A percentile compares a stretch with the other conserved stretches of the same genome.
Conservation (phyloP, 2,888 invertebrate species). For the Allolobophora icterica region DNA sequence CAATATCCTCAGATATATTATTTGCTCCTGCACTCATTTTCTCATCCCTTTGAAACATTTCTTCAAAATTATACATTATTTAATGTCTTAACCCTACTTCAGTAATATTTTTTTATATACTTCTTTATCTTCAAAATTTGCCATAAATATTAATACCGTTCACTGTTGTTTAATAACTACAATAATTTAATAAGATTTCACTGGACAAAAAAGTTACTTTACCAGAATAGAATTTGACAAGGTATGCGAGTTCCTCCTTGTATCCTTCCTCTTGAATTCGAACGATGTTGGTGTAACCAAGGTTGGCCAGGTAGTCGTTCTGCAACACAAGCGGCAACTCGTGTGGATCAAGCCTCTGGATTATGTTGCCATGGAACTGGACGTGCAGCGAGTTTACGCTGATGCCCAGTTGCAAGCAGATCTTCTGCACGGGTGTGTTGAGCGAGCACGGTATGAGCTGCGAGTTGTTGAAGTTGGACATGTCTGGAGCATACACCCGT, state of each 20-base stretch:
- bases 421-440: constrained; percentile 61
- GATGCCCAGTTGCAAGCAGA: constrained; percentile 61
- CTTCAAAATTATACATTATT: not conserved
- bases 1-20: not conserved
- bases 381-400: constrained; percentile 63
- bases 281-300: constrained; percentile 60
- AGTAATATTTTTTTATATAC: not conserved
- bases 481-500: constrained; percentile 59
- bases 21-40: not conserved
- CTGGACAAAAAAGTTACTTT: constrained; percentile 38
- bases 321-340: constrained; percentile 65
- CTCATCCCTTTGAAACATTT: not conserved
- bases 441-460: constrained; percentile 62
- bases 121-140: not conserved
- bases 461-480: constrained; percentile 51
- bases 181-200: not conserved
- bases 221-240: constrained; percentile 65
- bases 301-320: constrained; percentile 64
- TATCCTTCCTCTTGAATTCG: constrained; percentile 64
- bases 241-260: constrained; percentile 59
- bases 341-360: constrained; percentile 62
- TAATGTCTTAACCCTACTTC: not conserved
- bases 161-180: not conserved
- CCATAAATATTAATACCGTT: not conserved
- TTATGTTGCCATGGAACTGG: constrained; percentile 64